Evolutionary conservation across 2,888 invertebrate genomes (phyloP), one percentile per base, ranked within the genome.

Genomic region (Eudiplozoon nipponicum): DNA sequence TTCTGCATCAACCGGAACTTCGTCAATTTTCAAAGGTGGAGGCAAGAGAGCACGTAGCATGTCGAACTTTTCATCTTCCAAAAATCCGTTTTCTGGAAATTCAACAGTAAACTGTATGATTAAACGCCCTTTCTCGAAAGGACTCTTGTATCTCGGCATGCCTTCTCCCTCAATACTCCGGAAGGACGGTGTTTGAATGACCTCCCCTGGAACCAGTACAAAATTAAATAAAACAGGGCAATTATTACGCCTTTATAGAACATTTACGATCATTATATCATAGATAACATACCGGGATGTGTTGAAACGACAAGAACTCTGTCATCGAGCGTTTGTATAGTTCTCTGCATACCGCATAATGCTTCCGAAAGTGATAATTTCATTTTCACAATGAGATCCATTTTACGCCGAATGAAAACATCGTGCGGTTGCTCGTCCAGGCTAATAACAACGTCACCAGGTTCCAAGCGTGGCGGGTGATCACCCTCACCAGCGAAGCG

Each of bases 71-170:
- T 29, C 31, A 3, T 19, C 3, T 9, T 31, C 22, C 22, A 44
- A 13, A 20, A 38, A 39, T 18, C 28, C 36, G 22, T 37, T 37
- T 34, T 43, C 22, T 2, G 45, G 45, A 28, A 45, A 45, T 34
- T 37, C 38, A 1, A 45, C 38, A 28, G 34, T 34, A 26, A 44
- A 45, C 29, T 34, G 26, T n/a, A 45, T 28, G 9, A 45, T 45
- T 3, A 45, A 34, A 19, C 37, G 31, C 9, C 74, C 72, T 49
- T 76, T 77, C 51, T 78, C 77, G 56, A 78, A 74, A 26, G 84
- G 84, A 62, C 78, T 77, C 57, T 74, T 74, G 59, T 76, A 75
- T 52, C 71, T 69, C 0, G 90, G 90, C 86, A 94, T 90, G 48
- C 90, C 90, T 64, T 94, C 90, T 49, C 71, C 71, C 51, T 72